These are phyloP conservation scores for Bombus difficillimus DNA, from an alignment of 1,140 invertebrate genomes.

Conservation along the genomic window DNA sequence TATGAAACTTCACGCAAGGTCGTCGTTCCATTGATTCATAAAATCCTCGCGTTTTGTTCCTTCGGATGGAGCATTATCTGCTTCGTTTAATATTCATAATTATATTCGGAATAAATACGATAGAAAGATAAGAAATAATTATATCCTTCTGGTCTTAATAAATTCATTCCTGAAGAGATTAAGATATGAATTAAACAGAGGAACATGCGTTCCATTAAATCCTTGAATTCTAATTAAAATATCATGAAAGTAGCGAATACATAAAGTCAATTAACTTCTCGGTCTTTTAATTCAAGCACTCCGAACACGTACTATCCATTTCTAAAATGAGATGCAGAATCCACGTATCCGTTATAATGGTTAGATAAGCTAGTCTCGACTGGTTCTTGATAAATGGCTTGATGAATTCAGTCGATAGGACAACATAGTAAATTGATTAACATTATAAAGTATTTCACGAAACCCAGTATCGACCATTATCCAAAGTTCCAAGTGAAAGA, in stretches of 20 bases:
- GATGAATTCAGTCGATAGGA: neutral
- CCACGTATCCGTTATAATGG: neutral
- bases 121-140: neutral
- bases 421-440: neutral
- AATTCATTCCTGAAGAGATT: neutral
- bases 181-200: neutral
- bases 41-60: neutral
- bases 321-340: neutral
- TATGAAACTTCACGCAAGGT: no score
- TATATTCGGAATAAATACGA: neutral
- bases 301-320: no score
- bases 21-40: neutral
- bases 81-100: no score
- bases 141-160: neutral
- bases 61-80: no score
- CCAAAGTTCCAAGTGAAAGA: conserved; percentile 19
- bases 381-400: neutral
- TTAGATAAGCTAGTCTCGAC: neutral
- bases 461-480: neutral
- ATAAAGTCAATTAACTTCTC: neutral
- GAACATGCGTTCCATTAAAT: neutral
- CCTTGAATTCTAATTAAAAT: neutral
- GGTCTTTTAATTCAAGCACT: neutral
- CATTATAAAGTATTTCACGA: neutral
- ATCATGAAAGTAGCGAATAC: neutral